Evolutionary conservation across 2,113 vertebrate genomes (phyloP).

Genomic region (Cyprinus carpio): DNA sequence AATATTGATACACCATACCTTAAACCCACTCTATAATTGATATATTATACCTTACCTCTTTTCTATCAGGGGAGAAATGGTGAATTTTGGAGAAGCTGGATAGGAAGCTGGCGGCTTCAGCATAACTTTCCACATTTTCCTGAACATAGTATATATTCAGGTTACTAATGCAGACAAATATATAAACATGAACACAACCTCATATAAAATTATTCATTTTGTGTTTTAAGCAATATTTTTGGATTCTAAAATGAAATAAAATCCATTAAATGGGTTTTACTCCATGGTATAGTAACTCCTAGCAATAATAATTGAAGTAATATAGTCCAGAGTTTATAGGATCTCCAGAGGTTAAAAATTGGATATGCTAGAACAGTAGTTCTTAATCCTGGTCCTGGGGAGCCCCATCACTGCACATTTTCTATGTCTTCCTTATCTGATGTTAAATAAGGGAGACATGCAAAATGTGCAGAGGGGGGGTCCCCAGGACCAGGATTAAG

Average conservation of each 20-base stretch:
- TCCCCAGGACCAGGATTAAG: background rate
- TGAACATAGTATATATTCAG: background rate
- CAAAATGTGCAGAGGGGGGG: too few relatives aligned
- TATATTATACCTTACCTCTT: background rate
- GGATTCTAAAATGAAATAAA: background rate
- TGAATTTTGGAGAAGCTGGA: background rate
- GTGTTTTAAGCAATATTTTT: background rate
- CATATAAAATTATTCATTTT: background rate
- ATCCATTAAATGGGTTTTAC: background rate
- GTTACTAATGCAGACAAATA: background rate
- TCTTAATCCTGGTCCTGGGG: too few relatives aligned
- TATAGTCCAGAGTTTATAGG: background rate
- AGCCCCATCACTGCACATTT: too few relatives aligned
- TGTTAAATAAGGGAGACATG: too few relatives aligned
- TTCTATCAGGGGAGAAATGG: background rate
- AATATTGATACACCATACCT: too few relatives aligned
- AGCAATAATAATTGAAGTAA: background rate
- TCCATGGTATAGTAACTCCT: background rate
- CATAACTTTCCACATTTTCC: background rate
- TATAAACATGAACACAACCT: background rate
- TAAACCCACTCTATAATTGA: too few relatives aligned
- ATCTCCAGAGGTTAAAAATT: background rate
- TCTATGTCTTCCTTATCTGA: too few relatives aligned
- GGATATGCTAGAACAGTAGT: background rate
- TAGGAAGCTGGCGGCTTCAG: background rate